Evolutionary conservation across 2,113 vertebrate species (phyloP).

Genomic region (Pluvialis apricaria): DNA sequence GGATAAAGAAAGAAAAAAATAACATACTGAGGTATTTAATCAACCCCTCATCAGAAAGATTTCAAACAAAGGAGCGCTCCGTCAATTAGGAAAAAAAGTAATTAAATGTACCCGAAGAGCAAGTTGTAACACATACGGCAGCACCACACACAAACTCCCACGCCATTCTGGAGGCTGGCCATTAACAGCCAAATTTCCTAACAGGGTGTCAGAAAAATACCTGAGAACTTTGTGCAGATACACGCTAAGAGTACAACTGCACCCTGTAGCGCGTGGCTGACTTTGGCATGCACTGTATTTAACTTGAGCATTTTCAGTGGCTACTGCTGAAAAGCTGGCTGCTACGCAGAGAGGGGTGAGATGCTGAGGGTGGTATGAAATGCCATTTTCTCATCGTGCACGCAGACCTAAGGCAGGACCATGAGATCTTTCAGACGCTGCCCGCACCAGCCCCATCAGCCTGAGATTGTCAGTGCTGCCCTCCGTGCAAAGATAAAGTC

Average conservation of each 20-base stretch:
- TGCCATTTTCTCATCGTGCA: background rate
- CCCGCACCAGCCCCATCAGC: fast-evolving
- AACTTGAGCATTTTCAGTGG: background rate
- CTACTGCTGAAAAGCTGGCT: background rate
- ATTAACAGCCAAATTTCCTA: background rate
- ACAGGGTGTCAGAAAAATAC: background rate
- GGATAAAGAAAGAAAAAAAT: slow-evolving; percentile 6
- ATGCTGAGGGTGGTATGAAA: background rate
- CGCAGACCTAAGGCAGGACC: background rate
- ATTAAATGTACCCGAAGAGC: background rate
- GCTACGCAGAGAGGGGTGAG: background rate
- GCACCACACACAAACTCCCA: background rate
- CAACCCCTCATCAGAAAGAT: slow-evolving; percentile 15
- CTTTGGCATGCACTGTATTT: fast-evolving
- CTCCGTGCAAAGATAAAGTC: background rate
- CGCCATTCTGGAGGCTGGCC: background rate
- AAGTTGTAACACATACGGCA: background rate
- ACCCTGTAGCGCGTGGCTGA: fast-evolving
- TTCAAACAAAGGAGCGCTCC: background rate
- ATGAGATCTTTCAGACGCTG: fast-evolving
- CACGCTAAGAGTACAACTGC: background rate
- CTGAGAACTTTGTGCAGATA: background rate
- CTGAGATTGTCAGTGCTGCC: background rate
- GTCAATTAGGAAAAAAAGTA: background rate
- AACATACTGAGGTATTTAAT: slow-evolving; percentile 26